phyloP scores from a whole-genome alignment of 2,797 vertebrate species.

The Alouatta caraya region DNA sequence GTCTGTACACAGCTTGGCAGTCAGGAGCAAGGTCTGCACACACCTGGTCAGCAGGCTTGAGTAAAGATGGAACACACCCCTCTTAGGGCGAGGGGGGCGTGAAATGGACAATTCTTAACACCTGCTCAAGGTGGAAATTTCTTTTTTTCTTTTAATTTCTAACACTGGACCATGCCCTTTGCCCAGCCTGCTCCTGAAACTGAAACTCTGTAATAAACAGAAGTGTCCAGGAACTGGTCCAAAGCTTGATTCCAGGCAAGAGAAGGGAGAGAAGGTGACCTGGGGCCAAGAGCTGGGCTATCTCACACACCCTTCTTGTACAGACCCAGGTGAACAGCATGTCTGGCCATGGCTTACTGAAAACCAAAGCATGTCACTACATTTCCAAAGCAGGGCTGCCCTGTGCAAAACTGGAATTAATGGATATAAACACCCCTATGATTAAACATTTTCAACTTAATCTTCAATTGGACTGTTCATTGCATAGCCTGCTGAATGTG shows the following conservation, averaged over 20 bases:
- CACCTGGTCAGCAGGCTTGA: background rate
- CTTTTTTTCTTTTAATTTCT: slow-evolving; percentile 33
- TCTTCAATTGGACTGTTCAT: background rate
- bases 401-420: background rate
- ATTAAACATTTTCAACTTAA: background rate
- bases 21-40: background rate
- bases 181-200: background rate
- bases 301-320: background rate
- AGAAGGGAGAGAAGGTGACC: background rate
- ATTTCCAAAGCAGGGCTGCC: background rate
- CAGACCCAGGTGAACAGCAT: background rate
- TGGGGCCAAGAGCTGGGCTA: background rate
- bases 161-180: background rate
- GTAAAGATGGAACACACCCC: background rate
- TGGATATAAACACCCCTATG: no score
- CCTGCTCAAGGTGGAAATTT: background rate
- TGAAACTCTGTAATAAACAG: background rate
- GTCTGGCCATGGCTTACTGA: background rate
- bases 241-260: background rate
- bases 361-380: background rate
- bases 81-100: background rate
- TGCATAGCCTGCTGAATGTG: background rate
- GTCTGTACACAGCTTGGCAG: background rate
- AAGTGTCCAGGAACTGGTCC: background rate
- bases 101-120: background rate